Base-by-base conservation (phyloP, 2,797 vertebrate genomes). In the Triplophysa bombifrons region DNA sequence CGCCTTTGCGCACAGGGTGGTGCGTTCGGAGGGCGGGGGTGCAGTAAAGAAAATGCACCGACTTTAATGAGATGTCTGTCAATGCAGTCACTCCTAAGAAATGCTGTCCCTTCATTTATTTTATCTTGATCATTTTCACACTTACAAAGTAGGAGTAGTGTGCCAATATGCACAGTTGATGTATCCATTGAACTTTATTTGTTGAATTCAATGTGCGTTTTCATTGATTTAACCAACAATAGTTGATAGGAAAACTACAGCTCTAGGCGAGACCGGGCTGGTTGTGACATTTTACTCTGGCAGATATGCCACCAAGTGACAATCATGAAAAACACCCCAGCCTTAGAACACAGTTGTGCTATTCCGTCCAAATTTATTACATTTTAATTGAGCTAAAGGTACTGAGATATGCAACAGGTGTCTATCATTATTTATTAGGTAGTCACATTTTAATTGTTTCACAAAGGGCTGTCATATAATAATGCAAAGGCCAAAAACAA, bases 41-140 rank as follows among this genome's bases (percentile, higher is more conserved):
- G 63, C 51, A 51, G 63, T 74, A 64, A 34, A 48, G 63, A 63
- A 13, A 74, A 80, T 80, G 53, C 38, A 14, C 14, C 44, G 53
- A 74, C 53, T 68, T 20, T 60, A 60, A 74, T 50, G 64, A 68
- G 44, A 63, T 78, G 76, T 64, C 58, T 41, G 17, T 61, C 30
- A 71, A 25, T 70, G 53, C 10, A 61, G 9, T 38, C 41, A 63
- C 10, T 8, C 27, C 14, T 34, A 48, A 46, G 63, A 30, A 60
- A 46, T 30, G 19, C 14, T n/a, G 6, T 60, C 65, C 12, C 1
- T 41, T 66, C 2, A 14, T 27, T 60, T 13, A 14, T 60, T 25
- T 22, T 19, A 27, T 27, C 25, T 27, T 22, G 2, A 63, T 22
- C 12, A 60, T 25, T 5, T 65, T 8, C 63, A 38, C 34, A n/a